Evolutionary conservation across 2,113 vertebrate genomes (phyloP).

Genomic region (Nematolebias whitei): DNA sequence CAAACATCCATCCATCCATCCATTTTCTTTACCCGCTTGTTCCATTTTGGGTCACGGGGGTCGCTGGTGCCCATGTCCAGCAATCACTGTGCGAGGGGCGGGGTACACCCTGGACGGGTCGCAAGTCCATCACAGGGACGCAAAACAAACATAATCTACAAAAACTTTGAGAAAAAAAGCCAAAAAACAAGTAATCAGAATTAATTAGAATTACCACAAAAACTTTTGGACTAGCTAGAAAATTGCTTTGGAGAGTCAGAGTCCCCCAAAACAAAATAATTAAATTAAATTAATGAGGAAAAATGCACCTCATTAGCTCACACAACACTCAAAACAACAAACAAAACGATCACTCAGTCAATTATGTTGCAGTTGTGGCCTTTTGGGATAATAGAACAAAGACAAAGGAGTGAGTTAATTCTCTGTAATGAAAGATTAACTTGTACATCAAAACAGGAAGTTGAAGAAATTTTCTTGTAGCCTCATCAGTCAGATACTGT

Average conservation of each 20-base stretch:
- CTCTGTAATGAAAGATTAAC: neutral
- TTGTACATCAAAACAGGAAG: neutral
- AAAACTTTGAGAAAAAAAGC: neutral
- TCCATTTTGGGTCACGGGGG: too few relatives aligned
- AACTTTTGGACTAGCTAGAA: neutral
- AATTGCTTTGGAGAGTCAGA: neutral
- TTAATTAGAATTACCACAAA: neutral
- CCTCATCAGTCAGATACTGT: neutral
- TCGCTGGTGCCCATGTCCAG: too few relatives aligned
- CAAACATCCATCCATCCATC: too few relatives aligned
- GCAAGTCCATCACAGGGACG: too few relatives aligned
- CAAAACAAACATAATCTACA: slow-evolving; percentile 8
- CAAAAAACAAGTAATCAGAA: too few relatives aligned
- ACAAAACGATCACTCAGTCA: slow-evolving; percentile 12
- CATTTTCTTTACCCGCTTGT: too few relatives aligned
- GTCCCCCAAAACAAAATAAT: slow-evolving; percentile 5
- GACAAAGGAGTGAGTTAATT: neutral
- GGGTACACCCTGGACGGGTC: too few relatives aligned
- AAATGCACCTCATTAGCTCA: neutral
- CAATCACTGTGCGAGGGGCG: too few relatives aligned
- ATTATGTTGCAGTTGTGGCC: neutral
- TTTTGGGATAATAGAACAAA: neutral
- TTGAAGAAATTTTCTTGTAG: neutral
- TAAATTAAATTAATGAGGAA: slow-evolving; percentile 1
- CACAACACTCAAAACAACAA: neutral